Conservation (phyloP, 2,113 vertebrate genomes). For the Corapipo altera region DNA sequence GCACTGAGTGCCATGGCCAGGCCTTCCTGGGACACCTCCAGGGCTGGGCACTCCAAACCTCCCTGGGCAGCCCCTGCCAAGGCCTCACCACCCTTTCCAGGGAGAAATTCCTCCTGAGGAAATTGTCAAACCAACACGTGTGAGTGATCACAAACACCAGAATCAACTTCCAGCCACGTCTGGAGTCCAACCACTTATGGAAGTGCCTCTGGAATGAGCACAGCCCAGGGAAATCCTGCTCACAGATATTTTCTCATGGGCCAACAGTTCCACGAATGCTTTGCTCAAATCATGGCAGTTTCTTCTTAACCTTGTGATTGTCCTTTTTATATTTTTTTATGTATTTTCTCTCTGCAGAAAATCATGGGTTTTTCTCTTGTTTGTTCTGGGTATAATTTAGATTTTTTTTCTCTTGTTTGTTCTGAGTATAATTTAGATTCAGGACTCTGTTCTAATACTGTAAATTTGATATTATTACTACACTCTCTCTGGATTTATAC, state of each 20-base stretch:
- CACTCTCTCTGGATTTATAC: background rate
- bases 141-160: background rate
- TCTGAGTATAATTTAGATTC: background rate
- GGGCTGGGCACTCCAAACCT: background rate
- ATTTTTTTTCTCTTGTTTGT: rapidly evolving
- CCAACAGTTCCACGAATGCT: background rate
- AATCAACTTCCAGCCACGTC: background rate
- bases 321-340: background rate
- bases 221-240: background rate
- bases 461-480: background rate
- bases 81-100: background rate
- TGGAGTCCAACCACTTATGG: background rate
- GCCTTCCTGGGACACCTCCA: background rate
- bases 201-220: background rate
- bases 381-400: background rate
- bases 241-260: background rate
- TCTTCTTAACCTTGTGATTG: rapidly evolving
- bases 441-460: background rate
- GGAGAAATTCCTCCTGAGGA: background rate
- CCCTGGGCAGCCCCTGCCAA: background rate
- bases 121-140: background rate
- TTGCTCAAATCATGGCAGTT: background rate
- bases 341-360: background rate
- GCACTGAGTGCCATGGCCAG: background rate
- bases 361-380: background rate